A percentile compares a stretch with the other conserved stretches of the same genome.
These are phyloP conservation scores for Drymodes brunneopygia DNA, from an alignment of 2,113 vertebrate genomes.

Conservation along the genomic window DNA sequence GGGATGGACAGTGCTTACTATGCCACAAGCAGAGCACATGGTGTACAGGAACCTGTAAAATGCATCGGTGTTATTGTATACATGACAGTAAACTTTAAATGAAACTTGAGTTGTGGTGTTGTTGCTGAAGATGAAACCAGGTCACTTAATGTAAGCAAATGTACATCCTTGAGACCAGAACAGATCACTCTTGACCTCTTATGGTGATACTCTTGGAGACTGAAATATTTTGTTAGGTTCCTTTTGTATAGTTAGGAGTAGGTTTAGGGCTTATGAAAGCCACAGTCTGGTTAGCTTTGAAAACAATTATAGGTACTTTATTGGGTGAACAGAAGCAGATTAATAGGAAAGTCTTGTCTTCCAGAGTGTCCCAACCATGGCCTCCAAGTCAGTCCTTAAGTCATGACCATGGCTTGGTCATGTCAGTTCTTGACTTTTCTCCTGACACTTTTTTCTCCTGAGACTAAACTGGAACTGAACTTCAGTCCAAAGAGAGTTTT, in stretches of 20 bases:
- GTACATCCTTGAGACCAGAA: background rate
- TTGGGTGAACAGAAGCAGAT: background rate
- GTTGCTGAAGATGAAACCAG: background rate
- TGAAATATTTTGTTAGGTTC: background rate
- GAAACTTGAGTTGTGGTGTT: background rate
- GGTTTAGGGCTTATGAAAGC: background rate
- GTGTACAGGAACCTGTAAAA: background rate
- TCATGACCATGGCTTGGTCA: background rate
- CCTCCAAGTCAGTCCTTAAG: background rate
- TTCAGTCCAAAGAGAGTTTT: background rate
- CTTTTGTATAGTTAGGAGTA: background rate
- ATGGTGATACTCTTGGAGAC: no score
- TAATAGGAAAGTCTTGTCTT: background rate
- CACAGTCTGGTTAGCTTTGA: background rate
- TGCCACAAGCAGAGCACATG: background rate
- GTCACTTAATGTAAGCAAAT: background rate
- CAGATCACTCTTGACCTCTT: background rate
- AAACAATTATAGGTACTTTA: background rate
- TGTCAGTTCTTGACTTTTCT: background rate
- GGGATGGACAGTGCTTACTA: background rate
- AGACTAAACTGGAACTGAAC: background rate
- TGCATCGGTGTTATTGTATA: fast-evolving
- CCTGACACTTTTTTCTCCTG: background rate
- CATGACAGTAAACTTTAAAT: background rate
- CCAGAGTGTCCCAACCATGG: background rate